Evolutionary conservation across 1,140 invertebrate species (phyloP).

Genomic region (Brachystomella parvula): DNA sequence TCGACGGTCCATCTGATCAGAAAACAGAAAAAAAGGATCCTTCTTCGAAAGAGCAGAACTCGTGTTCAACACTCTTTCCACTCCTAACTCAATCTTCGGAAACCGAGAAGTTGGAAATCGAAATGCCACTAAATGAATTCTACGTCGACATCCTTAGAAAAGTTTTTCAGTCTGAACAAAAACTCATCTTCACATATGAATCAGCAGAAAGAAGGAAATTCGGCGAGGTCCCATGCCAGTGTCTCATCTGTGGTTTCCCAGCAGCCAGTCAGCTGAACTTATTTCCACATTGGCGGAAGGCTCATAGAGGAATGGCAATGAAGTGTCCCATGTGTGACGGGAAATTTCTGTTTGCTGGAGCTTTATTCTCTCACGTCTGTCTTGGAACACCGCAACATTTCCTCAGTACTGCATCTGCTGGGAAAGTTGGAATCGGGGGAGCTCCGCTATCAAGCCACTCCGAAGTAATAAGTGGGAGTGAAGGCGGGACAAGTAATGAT

Average conservation of each 20-base stretch:
- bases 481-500: background rate
- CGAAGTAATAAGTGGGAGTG: slow-evolving; percentile 10
- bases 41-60: background rate
- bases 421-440: background rate
- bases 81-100: background rate
- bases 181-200: slow-evolving; percentile 18
- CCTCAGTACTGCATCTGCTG: slow-evolving; percentile 1
- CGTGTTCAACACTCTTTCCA: background rate
- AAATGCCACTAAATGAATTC: slow-evolving; percentile 22
- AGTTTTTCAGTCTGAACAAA: slow-evolving; percentile 26
- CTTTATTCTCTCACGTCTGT: slow-evolving; percentile 35
- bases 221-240: slow-evolving; percentile 32
- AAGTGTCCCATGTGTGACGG: slow-evolving; percentile 37
- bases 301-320: slow-evolving; percentile 29
- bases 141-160: slow-evolving; percentile 25
- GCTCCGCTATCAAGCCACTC: background rate
- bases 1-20: too few relatives aligned
- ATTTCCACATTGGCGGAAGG: slow-evolving; percentile 33
- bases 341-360: slow-evolving; percentile 33
- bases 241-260: slow-evolving; percentile 30
- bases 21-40: background rate
- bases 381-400: slow-evolving; percentile 32
- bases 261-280: slow-evolving; percentile 19
- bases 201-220: background rate
- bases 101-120: background rate